Evolutionary conservation across 35 echinoderm and acorn worm genomes (phyloP).

Genomic region (Diadema setosum): DNA sequence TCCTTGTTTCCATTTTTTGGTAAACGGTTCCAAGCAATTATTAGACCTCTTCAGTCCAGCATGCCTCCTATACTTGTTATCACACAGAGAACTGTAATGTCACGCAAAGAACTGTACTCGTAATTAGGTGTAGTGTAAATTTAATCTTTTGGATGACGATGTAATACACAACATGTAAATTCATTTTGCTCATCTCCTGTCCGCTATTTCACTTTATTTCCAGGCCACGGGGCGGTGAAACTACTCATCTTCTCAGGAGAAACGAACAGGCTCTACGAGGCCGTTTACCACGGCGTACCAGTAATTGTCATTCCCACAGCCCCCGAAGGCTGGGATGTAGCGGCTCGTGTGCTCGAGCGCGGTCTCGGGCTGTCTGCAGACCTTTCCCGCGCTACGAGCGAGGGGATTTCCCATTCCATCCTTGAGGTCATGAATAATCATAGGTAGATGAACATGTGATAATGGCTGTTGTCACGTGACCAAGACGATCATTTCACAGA

Average conservation of each 20-base stretch:
- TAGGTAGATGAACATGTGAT: too few species aligned
- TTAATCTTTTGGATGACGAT: background rate
- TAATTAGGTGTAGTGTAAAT: too few species aligned
- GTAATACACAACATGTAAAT: background rate
- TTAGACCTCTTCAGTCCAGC: too few species aligned
- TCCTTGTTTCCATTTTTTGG: too few species aligned
- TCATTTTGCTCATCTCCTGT: background rate
- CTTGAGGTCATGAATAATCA: background rate
- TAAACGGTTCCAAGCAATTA: too few species aligned
- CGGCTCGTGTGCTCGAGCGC: background rate
- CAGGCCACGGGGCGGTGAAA: background rate
- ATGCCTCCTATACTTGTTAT: too few species aligned
- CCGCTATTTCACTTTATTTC: background rate
- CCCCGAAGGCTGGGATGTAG: background rate
- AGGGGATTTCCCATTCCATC: background rate
- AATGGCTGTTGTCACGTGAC: too few species aligned
- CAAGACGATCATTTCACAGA: too few species aligned
- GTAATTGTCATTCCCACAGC: slow-evolving; percentile 6
- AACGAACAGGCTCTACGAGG: slow-evolving; percentile 45
- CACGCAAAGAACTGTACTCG: too few species aligned
- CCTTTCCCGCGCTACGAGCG: background rate
- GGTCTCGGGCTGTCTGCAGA: slow-evolving; percentile 3
- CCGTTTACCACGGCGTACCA: slow-evolving; percentile 28
- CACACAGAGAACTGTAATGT: too few species aligned
- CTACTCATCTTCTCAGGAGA: slow-evolving; percentile 17